These are phyloP conservation scores for Lagenorhynchus albirostris DNA, from an alignment of 2,113 vertebrate species.

Conservation along the genomic window DNA sequence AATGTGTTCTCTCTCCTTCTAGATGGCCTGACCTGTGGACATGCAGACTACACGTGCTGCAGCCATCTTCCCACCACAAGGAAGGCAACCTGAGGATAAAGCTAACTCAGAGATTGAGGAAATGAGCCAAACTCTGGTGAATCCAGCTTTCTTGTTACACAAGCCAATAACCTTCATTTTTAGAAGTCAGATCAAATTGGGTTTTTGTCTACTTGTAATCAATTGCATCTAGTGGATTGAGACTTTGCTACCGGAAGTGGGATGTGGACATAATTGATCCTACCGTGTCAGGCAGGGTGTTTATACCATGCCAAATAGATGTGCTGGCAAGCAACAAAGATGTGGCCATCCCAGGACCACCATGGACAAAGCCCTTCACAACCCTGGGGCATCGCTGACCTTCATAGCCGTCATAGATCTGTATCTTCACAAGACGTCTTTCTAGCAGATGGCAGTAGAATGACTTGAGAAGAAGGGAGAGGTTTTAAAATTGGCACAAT, in stretches of 20 bases:
- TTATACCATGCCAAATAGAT: background rate
- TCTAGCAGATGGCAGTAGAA: background rate
- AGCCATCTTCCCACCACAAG: background rate
- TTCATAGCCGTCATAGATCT: background rate
- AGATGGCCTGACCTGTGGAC: background rate
- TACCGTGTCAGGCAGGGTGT: background rate
- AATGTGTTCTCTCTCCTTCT: background rate
- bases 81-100: background rate
- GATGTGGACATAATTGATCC: background rate
- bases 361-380: rapidly evolving
- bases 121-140: background rate
- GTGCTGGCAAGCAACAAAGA: background rate
- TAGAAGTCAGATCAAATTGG: background rate
- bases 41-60: background rate
- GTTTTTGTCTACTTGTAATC: background rate
- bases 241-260: background rate
- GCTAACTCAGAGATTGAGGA: background rate
- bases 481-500: background rate
- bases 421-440: background rate
- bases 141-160: background rate
- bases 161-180: background rate
- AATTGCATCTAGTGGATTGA: background rate
- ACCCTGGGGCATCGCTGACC: background rate
- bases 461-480: background rate
- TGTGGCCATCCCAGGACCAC: background rate